Conservation (phyloP, 2,113 vertebrate genomes). For the Pseudorasbora parva region DNA sequence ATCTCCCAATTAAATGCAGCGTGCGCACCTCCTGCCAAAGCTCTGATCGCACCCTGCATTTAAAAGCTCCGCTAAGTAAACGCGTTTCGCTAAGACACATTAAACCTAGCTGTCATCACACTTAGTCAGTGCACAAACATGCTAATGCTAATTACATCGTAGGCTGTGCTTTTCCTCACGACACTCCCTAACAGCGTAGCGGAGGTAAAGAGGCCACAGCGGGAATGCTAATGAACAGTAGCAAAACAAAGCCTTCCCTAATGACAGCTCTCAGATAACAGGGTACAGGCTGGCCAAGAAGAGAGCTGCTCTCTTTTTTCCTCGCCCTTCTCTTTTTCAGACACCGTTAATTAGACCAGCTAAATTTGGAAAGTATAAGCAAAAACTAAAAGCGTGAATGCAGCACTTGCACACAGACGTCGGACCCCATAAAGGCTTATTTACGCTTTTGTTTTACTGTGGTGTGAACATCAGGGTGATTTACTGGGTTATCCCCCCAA, state of each 20-base stretch:
- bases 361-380: slow-evolving; percentile 45
- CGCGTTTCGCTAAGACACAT: slow-evolving; percentile 30
- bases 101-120: slow-evolving; percentile 53
- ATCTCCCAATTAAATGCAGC: slow-evolving; percentile 42
- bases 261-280: slow-evolving; percentile 78
- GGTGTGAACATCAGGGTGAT: slow-evolving; percentile 35
- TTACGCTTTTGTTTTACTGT: slow-evolving; percentile 12
- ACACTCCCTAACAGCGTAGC: slow-evolving; percentile 37
- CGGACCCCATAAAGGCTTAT: background rate
- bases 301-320: background rate
- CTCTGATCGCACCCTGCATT: slow-evolving; percentile 38
- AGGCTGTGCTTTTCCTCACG: slow-evolving; percentile 44
- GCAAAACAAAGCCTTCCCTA: slow-evolving; percentile 79
- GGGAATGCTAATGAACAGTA: slow-evolving; percentile 77
- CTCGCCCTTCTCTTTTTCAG: slow-evolving; percentile 14
- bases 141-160: slow-evolving; percentile 54
- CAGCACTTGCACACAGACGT: slow-evolving; percentile 23
- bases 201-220: slow-evolving; percentile 68
- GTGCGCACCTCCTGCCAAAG: slow-evolving; percentile 25
- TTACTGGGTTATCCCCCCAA: slow-evolving; percentile 23
- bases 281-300: slow-evolving; percentile 65
- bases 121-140: slow-evolving; percentile 52
- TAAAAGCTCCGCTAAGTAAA: slow-evolving; percentile 46
- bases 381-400: slow-evolving; percentile 24
- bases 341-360: slow-evolving; percentile 38